Percentiles rank a stretch among this genome's conserved stretches.
Evolutionary conservation across 2,888 invertebrate genomes (phyloP).

Genomic region (Phytoseiulus persimilis): DNA sequence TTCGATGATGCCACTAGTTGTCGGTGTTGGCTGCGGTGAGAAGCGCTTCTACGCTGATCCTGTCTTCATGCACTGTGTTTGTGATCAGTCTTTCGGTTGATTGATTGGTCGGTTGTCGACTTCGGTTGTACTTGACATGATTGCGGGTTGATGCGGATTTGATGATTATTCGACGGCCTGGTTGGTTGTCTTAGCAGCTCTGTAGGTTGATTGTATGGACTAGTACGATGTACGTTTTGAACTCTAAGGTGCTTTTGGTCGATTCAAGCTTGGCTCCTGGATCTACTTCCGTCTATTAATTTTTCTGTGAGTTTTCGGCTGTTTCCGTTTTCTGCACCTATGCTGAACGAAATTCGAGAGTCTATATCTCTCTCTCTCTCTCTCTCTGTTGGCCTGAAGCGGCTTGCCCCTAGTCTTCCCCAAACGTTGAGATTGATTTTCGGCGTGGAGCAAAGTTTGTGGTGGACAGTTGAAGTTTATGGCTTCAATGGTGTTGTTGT

Average conservation of each 20-base stretch:
- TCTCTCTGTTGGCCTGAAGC: not conserved
- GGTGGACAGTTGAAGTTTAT: not conserved
- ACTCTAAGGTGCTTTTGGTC: not conserved
- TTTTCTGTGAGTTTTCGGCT: not conserved
- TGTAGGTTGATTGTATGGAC: not conserved
- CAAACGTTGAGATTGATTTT: not conserved
- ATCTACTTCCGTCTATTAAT: not conserved
- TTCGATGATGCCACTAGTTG: not conserved
- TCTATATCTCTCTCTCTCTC: no score
- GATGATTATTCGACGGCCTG: not conserved
- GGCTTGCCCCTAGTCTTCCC: conserved; percentile 5
- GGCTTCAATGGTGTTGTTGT: no score
- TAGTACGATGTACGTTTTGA: not conserved
- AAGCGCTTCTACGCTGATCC: not conserved
- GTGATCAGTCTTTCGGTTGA: not conserved
- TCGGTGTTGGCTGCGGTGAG: not conserved
- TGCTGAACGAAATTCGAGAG: not conserved
- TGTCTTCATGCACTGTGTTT: not conserved
- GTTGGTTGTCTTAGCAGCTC: not conserved
- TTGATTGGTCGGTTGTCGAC: not conserved
- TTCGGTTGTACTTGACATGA: not conserved
- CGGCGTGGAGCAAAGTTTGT: not conserved
- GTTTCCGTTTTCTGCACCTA: not conserved
- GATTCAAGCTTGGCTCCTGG: not conserved
- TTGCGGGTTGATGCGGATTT: not conserved